Conservation (phyloP, 2,797 vertebrate genomes). For the Myotis findleyi region DNA sequence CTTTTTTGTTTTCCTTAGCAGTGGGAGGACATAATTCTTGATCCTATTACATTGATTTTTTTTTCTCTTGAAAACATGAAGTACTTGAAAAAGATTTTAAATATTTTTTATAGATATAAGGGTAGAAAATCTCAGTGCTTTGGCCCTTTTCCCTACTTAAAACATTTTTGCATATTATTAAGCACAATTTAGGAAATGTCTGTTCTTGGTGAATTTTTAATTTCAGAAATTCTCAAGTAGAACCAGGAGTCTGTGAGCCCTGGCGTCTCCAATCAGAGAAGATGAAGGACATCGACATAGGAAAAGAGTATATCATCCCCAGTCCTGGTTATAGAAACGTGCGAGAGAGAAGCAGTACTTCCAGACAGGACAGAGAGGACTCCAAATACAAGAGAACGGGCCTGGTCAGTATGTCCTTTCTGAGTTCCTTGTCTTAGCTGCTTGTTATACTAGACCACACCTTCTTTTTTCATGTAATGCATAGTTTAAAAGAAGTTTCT, state of each 20-base stretch:
- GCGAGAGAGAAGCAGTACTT: slow-evolving; percentile 84
- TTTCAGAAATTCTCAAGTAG: slow-evolving; percentile 80
- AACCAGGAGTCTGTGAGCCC: slow-evolving; percentile 78
- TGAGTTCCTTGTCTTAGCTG: neutral
- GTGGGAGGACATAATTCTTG: slow-evolving; percentile 23
- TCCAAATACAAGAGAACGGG: slow-evolving; percentile 86
- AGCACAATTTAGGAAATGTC: neutral
- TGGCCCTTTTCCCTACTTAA: neutral
- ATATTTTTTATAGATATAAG: neutral
- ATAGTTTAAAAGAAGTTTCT: neutral
- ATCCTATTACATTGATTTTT: neutral
- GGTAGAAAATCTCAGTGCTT: neutral
- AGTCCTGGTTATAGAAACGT: slow-evolving; percentile 91
- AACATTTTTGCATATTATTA: neutral
- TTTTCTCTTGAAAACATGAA: slow-evolving; percentile 11
- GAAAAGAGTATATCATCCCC: slow-evolving; percentile 92
- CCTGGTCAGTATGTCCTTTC: slow-evolving; percentile 85
- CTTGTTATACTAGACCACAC: neutral
- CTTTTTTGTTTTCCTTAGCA: neutral
- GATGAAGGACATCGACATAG: slow-evolving; percentile 96
- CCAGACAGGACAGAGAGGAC: slow-evolving; percentile 85
- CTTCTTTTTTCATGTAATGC: neutral
- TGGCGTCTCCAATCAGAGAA: slow-evolving; percentile 86
- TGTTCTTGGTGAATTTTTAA: slow-evolving; percentile 74
- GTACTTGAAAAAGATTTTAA: slow-evolving; percentile 15